Base-by-base conservation (phyloP, 1,140 invertebrate species). In the Palaemon carinicauda region DNA sequence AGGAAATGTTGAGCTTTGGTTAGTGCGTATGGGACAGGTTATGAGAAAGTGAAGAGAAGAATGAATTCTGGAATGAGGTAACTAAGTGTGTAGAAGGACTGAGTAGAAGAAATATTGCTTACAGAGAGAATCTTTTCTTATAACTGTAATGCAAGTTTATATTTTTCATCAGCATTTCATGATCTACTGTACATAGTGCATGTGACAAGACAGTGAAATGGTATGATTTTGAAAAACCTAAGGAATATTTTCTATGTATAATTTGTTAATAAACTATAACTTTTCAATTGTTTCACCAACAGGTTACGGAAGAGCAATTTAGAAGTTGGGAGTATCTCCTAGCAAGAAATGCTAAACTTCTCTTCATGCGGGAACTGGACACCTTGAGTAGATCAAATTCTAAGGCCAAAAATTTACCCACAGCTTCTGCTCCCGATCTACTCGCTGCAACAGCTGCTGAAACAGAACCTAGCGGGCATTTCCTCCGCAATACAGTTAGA, bases 261-360 rank as follows among this genome's bases (percentile, higher is more conserved):
- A 56, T 17, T 71, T 29, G 15, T 51, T 31, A 29, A 56, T n/a
- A 77, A 78, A 33, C 5, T 60, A 19, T 27, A n/a, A 29, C 50
- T 10, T 7, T 75, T 75, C 52, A 17, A 2, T 74, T 17, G 80
- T 50, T 78, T 51, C 19, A 91, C 41, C 1, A 41, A 41, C 90
- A 91, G 79, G 89, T 93, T 4, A 96, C 95, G 5, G 96, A 97
- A 89, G 96, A 97, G 90, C 96, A 97, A 90, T 96, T 96, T 90
- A 95, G 96, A 89, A 97, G 96, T 90, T 97, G 96, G 96, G 96
- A 97, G 89, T 97, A 97, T 90, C 97, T 97, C 95, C 91, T 97
- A 24, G 96, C 97, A 90, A 96, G 97, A 91, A 97, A 97, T 90
- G 96, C 96, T 0, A 96, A 97, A 90, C 91, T 97, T 87, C 90